These are phyloP conservation scores for Augochlorella aurata DNA, from an alignment of 2,888 invertebrate genomes.

Conservation along the genomic window DNA sequence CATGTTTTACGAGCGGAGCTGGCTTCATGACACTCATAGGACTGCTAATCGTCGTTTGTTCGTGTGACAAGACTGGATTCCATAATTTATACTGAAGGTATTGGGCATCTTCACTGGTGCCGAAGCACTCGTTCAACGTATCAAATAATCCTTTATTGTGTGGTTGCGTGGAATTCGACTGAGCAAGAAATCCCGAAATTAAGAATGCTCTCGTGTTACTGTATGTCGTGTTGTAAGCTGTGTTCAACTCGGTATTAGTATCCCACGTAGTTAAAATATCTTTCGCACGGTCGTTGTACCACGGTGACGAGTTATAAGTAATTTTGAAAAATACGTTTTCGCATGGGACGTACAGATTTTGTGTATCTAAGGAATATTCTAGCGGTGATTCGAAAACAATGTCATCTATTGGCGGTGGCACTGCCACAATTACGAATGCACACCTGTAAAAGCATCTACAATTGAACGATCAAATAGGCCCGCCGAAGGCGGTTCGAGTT, in stretches of 20 bases:
- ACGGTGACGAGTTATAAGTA: constrained; percentile 55
- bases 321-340: constrained; percentile 66
- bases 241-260: constrained; percentile 50
- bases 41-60: constrained; percentile 39
- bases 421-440: constrained; percentile 68
- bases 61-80: neutral
- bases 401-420: constrained; percentile 67
- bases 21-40: constrained; percentile 70
- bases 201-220: constrained; percentile 15
- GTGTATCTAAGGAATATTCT: constrained; percentile 38
- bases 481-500: no score
- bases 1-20: constrained; percentile 48
- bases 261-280: constrained; percentile 59
- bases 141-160: constrained; percentile 25
- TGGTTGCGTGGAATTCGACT: neutral
- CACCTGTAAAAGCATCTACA: constrained; percentile 60
- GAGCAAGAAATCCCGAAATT: constrained; percentile 67
- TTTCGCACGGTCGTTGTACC: constrained; percentile 44
- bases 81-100: constrained; percentile 54
- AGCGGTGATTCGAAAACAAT: constrained; percentile 62
- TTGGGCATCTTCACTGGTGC: constrained; percentile 17
- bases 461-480: no score
- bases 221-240: constrained; percentile 65
- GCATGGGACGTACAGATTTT: constrained; percentile 52
- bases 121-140: constrained; percentile 56